A percentile compares a stretch with the other conserved stretches of the same genome.
Evolutionary conservation across 1,140 invertebrate genomes (phyloP).

Genomic region (Palaemon carinicauda): DNA sequence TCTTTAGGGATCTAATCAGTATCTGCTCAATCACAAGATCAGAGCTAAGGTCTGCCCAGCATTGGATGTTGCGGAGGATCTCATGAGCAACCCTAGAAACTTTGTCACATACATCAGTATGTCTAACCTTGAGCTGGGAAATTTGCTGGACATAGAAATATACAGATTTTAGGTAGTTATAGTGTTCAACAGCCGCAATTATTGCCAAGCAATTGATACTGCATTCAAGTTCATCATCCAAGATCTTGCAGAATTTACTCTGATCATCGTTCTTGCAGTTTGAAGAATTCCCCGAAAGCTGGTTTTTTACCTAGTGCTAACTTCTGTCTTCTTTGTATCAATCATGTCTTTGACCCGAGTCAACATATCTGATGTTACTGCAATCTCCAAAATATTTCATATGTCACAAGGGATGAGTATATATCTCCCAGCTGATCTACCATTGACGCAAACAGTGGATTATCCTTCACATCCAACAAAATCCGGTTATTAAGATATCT

Average conservation of each 20-base stretch:
- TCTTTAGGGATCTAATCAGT: background rate
- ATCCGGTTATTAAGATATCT: no score
- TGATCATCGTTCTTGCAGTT: background rate
- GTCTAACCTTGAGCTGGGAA: background rate
- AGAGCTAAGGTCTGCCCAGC: background rate
- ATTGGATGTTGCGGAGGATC: no score
- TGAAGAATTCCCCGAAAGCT: background rate
- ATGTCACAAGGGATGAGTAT: no score
- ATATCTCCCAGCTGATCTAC: no score
- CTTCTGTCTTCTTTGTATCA: background rate
- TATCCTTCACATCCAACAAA: no score
- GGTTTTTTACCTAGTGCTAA: background rate
- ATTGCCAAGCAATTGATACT: constrained; percentile 1
- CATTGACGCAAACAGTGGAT: no score
- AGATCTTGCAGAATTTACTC: background rate
- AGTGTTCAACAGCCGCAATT: background rate
- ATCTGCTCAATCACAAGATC: background rate
- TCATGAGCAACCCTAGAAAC: background rate
- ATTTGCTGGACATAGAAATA: constrained; percentile 16
- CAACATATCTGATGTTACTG: no score
- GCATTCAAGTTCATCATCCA: background rate
- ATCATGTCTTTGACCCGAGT: background rate
- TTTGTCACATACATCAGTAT: constrained; percentile 14
- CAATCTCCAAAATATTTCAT: no score
- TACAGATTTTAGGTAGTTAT: background rate